Percentiles rank a stretch among this genome's conserved stretches.
Conservation (phyloP, 2,797 vertebrate genomes). For the Dicrostonyx torquatus region DNA sequence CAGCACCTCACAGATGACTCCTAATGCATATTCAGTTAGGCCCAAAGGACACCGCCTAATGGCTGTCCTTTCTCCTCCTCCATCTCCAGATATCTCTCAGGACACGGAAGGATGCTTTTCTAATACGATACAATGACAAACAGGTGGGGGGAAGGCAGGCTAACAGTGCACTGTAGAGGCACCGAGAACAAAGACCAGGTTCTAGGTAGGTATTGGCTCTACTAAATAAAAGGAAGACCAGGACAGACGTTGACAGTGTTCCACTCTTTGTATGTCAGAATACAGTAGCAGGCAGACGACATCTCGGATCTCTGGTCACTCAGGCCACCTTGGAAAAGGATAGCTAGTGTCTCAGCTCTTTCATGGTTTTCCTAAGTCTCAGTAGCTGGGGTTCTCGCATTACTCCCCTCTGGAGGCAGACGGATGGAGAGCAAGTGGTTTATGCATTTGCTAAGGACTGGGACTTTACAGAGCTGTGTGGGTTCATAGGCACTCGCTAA, state of each 20-base stretch:
- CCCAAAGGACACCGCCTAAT: not conserved
- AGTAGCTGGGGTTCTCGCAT: not conserved
- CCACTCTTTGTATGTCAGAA: not conserved
- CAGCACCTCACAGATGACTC: not conserved
- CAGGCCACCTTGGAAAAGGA: not conserved
- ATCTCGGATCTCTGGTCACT: not conserved
- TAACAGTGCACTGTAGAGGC: not conserved
- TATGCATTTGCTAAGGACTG: not conserved
- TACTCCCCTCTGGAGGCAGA: not conserved
- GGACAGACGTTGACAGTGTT: not conserved
- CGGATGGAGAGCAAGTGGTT: not conserved
- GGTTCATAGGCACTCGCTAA: not conserved
- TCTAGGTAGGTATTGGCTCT: not conserved
- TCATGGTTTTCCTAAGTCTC: conserved; percentile 29
- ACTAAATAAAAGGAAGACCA: not conserved
- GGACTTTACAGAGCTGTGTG: not conserved
- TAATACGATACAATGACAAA: not conserved
- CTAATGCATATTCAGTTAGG: not conserved
- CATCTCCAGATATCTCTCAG: not conserved
- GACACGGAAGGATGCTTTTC: conserved; percentile 23
- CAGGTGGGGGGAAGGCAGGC: not conserved
- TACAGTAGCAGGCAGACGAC: not conserved
- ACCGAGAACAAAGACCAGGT: not conserved
- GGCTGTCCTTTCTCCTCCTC: not conserved
- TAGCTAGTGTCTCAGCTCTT: conserved; percentile 12